Conservation (phyloP, 2,797 vertebrate species). For the Hippoglossus hippoglossus region DNA sequence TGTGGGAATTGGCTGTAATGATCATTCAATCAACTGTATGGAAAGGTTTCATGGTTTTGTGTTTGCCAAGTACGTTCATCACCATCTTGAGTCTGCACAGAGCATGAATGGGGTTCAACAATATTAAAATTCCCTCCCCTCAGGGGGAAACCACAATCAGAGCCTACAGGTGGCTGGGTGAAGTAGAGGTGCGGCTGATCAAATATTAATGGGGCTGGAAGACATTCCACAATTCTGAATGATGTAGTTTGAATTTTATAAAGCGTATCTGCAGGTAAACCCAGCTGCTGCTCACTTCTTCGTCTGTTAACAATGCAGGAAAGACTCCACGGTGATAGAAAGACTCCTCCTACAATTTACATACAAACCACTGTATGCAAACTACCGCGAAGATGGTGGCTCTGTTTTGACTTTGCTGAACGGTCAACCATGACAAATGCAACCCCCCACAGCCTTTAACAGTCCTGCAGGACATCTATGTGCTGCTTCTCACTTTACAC, state of each 20-base stretch:
- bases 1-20: neutral
- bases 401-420: neutral
- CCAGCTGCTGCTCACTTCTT: neutral
- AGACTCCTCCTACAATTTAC: constrained; percentile 2
- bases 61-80: constrained; percentile 13
- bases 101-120: neutral
- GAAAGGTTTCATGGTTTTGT: constrained; percentile 30
- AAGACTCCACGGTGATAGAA: neutral
- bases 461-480: constrained; percentile 12
- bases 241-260: constrained; percentile 5
- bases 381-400: neutral
- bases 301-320: neutral
- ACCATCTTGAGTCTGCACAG: constrained; percentile 7
- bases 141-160: constrained; percentile 19
- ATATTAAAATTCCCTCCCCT: neutral
- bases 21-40: neutral
- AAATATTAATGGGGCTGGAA: constrained; percentile 29
- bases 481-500: constrained; percentile 1
- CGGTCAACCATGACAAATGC: constrained; percentile 1
- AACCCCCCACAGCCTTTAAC: neutral
- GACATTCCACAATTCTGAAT: constrained; percentile 1
- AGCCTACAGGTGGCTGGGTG: constrained; percentile 27
- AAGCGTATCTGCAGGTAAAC: neutral
- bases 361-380: neutral
- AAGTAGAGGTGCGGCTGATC: constrained; percentile 19